Percentiles rank a stretch among this genome's conserved stretches.
Conservation (phyloP, 2,888 invertebrate genomes). For the Bruchidius siliquastri region DNA sequence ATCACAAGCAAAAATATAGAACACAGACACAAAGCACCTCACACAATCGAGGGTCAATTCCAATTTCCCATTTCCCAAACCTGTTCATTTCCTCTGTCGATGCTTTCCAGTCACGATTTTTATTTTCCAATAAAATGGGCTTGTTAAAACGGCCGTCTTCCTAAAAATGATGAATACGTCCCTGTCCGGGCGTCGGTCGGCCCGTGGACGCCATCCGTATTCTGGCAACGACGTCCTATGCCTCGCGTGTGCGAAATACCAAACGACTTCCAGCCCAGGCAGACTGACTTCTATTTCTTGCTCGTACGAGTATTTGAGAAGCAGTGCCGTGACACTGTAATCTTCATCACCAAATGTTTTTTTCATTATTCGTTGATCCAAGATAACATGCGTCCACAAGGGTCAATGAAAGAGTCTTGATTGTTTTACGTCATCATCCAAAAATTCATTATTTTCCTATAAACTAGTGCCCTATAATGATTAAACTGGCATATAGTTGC, state of each 20-base stretch:
- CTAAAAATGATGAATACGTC: neutral
- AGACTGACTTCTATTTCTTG: neutral
- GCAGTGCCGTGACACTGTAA: neutral
- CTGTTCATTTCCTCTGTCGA: neutral
- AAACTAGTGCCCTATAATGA: too few relatives aligned
- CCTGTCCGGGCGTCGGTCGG: neutral
- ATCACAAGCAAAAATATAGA: too few relatives aligned
- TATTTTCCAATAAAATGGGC: neutral
- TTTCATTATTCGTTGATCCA: too few relatives aligned
- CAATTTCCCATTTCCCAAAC: neutral
- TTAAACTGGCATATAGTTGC: too few relatives aligned
- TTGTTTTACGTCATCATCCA: too few relatives aligned
- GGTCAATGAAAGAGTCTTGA: too few relatives aligned
- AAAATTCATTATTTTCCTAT: too few relatives aligned
- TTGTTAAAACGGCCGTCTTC: neutral
- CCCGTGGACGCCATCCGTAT: neutral
- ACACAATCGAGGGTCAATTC: neutral
- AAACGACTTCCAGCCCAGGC: neutral
- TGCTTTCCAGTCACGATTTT: neutral
- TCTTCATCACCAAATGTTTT: too few relatives aligned
- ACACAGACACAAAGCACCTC: neutral
- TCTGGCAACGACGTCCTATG: neutral
- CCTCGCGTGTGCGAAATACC: neutral
- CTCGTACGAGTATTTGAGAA: neutral
- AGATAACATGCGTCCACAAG: too few relatives aligned